Conservation (phyloP, 2,113 vertebrate species). For the Neogobius melanostomus region DNA sequence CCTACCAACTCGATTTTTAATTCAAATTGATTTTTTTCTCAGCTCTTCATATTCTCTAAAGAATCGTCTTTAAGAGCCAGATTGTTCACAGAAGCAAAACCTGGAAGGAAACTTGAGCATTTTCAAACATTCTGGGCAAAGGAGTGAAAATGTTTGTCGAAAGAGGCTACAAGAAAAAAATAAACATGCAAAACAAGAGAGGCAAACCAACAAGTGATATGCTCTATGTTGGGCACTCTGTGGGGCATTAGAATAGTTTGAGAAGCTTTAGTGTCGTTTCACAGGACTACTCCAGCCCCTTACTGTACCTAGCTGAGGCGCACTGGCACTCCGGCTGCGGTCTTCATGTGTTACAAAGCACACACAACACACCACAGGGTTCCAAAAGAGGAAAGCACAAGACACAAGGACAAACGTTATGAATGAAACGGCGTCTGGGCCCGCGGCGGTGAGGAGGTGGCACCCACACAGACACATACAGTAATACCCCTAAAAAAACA, state of each 20-base stretch:
- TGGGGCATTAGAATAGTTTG: conserved; percentile 19
- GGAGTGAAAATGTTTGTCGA: conserved; percentile 13
- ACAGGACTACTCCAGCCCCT: conserved; percentile 54
- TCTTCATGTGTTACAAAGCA: conserved; percentile 88
- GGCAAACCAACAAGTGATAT: conserved; percentile 30
- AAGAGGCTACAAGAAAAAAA: not conserved
- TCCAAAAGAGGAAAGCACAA: conserved; percentile 78
- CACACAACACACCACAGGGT: conserved; percentile 82
- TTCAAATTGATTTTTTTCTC: no score
- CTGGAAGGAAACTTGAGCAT: not conserved
- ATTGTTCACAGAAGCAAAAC: not conserved
- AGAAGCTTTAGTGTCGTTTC: conserved; percentile 36
- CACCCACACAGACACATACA: conserved; percentile 25
- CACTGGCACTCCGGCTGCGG: conserved; percentile 93
- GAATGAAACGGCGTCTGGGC: conserved; percentile 43
- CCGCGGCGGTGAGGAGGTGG: conserved; percentile 14
- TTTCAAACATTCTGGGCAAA: conserved; percentile 18
- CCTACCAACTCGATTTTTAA: no score
- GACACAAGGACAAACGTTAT: conserved; percentile 76
- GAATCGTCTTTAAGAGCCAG: no score
- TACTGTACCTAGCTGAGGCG: conserved; percentile 94
- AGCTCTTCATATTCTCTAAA: no score
- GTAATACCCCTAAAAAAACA: conserved; percentile 1
- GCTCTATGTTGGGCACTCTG: conserved; percentile 33
- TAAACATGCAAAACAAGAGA: conserved; percentile 55